phyloP scores from a whole-genome alignment of 2,797 vertebrate species.

The Pelobates cultripes region DNA sequence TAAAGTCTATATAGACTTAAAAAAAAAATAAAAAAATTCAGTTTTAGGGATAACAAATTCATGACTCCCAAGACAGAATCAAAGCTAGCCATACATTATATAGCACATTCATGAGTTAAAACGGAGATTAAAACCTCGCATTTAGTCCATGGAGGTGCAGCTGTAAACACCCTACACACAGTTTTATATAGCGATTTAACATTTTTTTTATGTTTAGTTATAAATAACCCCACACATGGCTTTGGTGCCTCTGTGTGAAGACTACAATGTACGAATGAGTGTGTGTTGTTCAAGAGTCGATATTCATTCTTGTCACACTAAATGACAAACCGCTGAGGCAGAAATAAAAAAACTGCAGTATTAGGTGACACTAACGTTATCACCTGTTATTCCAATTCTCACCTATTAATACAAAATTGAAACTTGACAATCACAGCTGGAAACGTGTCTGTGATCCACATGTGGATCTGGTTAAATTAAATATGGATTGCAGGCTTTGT shows the following conservation, averaged over 20 bases:
- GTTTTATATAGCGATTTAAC: too few species aligned
- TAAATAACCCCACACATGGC: not conserved
- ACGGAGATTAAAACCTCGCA: too few species aligned
- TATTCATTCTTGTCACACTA: conserved; percentile 31
- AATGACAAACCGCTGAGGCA: conserved; percentile 42
- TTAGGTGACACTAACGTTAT: conserved; percentile 22
- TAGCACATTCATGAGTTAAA: too few species aligned
- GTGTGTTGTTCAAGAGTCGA: not conserved
- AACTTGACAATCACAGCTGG: not conserved
- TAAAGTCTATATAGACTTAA: too few species aligned
- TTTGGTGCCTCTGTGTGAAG: not conserved
- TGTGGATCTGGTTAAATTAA: conserved; percentile 2
- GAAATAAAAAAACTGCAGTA: conserved; percentile 33
- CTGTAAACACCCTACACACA: too few species aligned
- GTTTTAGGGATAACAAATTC: too few species aligned
- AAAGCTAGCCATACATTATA: too few species aligned
- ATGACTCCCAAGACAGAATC: too few species aligned
- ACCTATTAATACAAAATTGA: conserved; percentile 7
- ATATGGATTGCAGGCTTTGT: conserved; percentile 9
- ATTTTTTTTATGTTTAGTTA: not conserved
- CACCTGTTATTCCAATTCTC: conserved; percentile 9
- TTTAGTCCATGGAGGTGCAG: too few species aligned
- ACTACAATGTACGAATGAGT: conserved; percentile 16
- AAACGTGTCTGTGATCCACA: not conserved
- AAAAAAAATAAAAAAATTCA: too few species aligned